phyloP scores from a whole-genome alignment of 2,113 vertebrate species.

The Ardeotis arabs region DNA sequence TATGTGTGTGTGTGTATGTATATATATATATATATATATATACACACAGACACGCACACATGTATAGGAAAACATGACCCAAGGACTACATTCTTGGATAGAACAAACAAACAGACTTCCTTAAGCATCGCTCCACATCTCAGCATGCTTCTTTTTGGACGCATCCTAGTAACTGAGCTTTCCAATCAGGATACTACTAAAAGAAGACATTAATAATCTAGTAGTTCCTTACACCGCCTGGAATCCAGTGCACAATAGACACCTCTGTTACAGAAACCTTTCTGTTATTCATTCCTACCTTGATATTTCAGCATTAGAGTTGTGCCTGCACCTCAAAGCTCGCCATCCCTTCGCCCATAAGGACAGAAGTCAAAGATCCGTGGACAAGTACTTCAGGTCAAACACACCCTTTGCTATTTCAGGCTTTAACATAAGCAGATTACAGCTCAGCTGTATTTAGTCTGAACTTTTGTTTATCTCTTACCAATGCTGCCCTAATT shows the following conservation, averaged over 20 bases:
- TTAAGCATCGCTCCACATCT: not conserved
- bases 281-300: not conserved
- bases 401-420: slow-evolving; percentile 20
- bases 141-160: not conserved
- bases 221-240: not conserved
- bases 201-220: not conserved
- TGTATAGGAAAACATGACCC: not conserved
- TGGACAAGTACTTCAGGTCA: not conserved
- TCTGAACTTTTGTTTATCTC: slow-evolving; percentile 33
- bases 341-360: not conserved
- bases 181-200: not conserved
- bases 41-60: not conserved
- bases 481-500: slow-evolving; percentile 27
- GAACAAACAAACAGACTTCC: not conserved
- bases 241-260: not conserved
- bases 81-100: not conserved
- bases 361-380: not conserved
- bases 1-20: not conserved
- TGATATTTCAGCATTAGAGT: not conserved
- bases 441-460: slow-evolving; percentile 10
- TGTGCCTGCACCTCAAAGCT: not conserved
- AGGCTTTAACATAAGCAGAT: slow-evolving; percentile 15
- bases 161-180: not conserved
- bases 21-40: rapidly evolving
- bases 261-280: not conserved